Conservation (phyloP, 2,113 vertebrate species). For the Sphaerodactylus townsendi region DNA sequence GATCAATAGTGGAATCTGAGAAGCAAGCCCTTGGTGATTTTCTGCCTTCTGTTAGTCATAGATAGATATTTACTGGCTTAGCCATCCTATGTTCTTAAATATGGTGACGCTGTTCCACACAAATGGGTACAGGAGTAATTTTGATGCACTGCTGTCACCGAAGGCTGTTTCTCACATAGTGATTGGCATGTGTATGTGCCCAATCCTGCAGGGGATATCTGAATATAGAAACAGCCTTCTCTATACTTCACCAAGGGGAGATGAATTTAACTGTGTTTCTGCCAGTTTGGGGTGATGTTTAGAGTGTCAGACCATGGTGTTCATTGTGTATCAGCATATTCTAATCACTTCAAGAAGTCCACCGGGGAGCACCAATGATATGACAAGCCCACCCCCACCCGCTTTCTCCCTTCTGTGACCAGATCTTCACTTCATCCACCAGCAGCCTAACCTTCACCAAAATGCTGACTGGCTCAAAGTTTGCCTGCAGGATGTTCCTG, state of each 20-base stretch:
- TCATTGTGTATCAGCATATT: neutral
- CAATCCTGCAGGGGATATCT: neutral
- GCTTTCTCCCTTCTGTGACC: accelerated
- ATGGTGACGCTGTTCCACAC: neutral
- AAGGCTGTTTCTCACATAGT: neutral
- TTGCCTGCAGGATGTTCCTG: neutral
- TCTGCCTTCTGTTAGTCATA: neutral
- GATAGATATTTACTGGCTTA: neutral
- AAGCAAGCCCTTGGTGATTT: neutral
- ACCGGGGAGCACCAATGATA: neutral
- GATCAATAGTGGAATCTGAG: neutral
- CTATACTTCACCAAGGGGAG: neutral
- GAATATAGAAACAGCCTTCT: neutral
- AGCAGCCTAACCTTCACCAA: accelerated
- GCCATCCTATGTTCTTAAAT: neutral
- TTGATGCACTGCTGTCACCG: neutral
- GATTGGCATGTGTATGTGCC: neutral
- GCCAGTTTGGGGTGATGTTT: no score
- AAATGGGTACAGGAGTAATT: neutral
- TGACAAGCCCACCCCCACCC: neutral
- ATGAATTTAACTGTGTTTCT: neutral
- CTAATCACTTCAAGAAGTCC: neutral
- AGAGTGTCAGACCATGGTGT: no score
- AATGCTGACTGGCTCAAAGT: accelerated
- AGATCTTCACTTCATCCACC: neutral